Conservation (phyloP, 2,888 invertebrate genomes). For the Trilocha varians region DNA sequence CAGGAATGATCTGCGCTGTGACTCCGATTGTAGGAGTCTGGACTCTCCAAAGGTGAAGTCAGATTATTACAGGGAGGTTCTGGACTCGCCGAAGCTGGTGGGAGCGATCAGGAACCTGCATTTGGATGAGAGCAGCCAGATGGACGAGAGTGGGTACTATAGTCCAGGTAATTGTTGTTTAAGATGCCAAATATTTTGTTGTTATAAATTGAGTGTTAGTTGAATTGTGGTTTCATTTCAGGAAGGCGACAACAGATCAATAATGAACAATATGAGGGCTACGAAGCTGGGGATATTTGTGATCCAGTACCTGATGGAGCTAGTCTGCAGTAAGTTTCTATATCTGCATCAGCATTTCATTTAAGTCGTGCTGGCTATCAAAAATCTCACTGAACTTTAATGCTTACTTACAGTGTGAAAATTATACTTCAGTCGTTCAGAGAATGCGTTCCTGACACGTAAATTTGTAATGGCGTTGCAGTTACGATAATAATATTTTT, state of each 20-base stretch:
- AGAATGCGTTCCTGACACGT: too few species aligned
- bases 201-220: background rate
- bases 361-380: too few species aligned
- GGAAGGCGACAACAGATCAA: constrained; percentile 46
- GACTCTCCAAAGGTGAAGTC: constrained; percentile 60
- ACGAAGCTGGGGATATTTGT: constrained; percentile 43
- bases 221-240: constrained; percentile 16
- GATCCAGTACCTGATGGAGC: constrained; percentile 55
- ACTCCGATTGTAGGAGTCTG: constrained; percentile 55
- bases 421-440: too few species aligned
- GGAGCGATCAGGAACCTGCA: constrained; percentile 57
- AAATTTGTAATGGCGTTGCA: too few species aligned
- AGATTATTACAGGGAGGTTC: constrained; percentile 53
- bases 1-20: constrained; percentile 50
- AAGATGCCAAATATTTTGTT: too few species aligned
- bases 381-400: too few species aligned
- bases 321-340: constrained; percentile 51
- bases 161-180: constrained; percentile 65
- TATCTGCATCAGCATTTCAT: too few species aligned
- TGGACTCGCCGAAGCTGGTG: constrained; percentile 58
- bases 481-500: too few species aligned
- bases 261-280: constrained; percentile 47
- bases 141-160: constrained; percentile 68
- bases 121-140: constrained; percentile 61
- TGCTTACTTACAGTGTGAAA: background rate